Evolutionary conservation across 1,140 invertebrate genomes (phyloP), one percentile per base, ranked within the genome.

Genomic region (Antheraea pernyi): DNA sequence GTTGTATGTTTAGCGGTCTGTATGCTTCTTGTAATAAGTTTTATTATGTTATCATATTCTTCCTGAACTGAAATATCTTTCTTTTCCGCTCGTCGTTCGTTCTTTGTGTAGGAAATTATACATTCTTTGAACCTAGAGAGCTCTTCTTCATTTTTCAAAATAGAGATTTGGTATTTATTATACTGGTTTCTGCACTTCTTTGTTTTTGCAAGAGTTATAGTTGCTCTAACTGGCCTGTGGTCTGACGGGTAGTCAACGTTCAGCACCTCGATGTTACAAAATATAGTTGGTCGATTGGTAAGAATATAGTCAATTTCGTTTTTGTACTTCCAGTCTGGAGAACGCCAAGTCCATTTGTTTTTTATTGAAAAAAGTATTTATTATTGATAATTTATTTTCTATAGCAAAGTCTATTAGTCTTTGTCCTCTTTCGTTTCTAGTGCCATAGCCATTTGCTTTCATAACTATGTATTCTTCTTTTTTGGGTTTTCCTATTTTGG

Each of bases 241-340:
- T 72, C 71, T 73, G 53, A 77, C 5, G 75, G 73, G 59, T 70
- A 77, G 18, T 65, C 77, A 19, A 74, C 30, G 58, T 77, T 77
- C 18, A 80, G 64, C 18, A 70, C 65, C 63, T 72, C 69, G 67
- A 77, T 71, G 58, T 75, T 72, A 67, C 70, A 11, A 58, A 77
- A 73, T 3, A 72, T 0, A 19, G 22, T 37, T 18, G 67, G 70
- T 64, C 16, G 19, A 59, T 73, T 78, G 60, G 79, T 66, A 10
- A 80, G 60, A 0, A 80, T 46, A 64, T 71, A 76, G 59, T 76
- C 79, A 0, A 78, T 80, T 76, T 80, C 74, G 16, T 78, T 78
- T 70, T 75, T 69, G 76, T 71, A 46, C 71, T 74, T 39, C 9
- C 37, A 71, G 7, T 59, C 58, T 59, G 58, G 19, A 9, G 58